Percentiles rank a stretch among this genome's conserved stretches.
phyloP scores from a whole-genome alignment of 2,113 vertebrate genomes.

The Globicephala melas region DNA sequence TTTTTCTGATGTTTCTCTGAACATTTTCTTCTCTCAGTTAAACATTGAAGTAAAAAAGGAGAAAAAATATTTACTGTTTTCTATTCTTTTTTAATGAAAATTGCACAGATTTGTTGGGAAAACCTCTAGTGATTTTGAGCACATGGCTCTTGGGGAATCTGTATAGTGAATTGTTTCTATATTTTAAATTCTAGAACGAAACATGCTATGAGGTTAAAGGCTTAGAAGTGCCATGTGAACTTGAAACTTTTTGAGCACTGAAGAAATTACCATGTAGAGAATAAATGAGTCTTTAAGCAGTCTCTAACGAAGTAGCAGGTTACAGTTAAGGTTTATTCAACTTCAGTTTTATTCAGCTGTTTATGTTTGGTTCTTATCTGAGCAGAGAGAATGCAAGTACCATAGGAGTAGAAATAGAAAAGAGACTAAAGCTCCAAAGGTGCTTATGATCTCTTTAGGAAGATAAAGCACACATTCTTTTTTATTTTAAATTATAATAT shows the following conservation, averaged over 20 bases:
- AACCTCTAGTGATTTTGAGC: conserved; percentile 22
- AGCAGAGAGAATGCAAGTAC: background rate
- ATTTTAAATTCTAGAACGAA: conserved; percentile 42
- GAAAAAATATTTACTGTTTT: background rate
- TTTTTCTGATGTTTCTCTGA: conserved; percentile 7
- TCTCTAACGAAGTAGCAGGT: conserved; percentile 3
- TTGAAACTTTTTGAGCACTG: conserved; percentile 39
- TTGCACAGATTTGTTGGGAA: background rate
- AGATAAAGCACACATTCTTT: conserved; percentile 7
- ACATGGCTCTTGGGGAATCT: background rate
- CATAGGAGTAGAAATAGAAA: conserved; percentile 15
- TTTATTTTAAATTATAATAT: background rate
- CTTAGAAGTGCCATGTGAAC: conserved; percentile 2
- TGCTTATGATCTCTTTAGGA: background rate
- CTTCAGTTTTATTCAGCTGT: conserved; percentile 21
- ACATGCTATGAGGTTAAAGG: conserved; percentile 13
- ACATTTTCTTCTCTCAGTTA: conserved; percentile 49
- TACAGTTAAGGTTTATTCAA: background rate
- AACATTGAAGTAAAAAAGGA: conserved; percentile 22
- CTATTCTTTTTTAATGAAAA: conserved; percentile 40
- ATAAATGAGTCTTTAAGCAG: background rate
- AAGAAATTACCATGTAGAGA: background rate
- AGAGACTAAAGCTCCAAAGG: background rate
- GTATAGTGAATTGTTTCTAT: conserved; percentile 3
- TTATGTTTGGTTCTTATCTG: conserved; percentile 39